Percentiles rank a stretch among this genome's conserved stretches.
phyloP scores from a whole-genome alignment of 2,888 invertebrate genomes.

The Parapristionchus giblindavisi region DNA sequence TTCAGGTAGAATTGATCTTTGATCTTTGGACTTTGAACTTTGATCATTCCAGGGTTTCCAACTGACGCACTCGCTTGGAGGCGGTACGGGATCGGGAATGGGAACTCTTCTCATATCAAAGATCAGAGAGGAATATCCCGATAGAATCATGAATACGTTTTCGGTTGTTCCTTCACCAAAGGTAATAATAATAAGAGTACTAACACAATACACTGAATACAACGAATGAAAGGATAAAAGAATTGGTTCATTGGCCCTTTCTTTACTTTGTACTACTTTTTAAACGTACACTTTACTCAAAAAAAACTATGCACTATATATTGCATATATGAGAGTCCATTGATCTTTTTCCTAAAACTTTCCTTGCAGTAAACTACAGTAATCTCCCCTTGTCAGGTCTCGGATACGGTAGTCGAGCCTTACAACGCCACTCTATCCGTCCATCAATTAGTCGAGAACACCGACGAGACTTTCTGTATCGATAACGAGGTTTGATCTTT shows the following conservation, averaged over 20 bases:
- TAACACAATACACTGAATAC: no score
- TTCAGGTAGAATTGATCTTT: constrained; percentile 72
- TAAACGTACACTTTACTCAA: no score
- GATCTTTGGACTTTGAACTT: no score
- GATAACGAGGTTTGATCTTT: constrained; percentile 70
- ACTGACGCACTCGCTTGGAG: constrained; percentile 83
- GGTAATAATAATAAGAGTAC: no score
- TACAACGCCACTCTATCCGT: constrained; percentile 73
- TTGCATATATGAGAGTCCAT: no score
- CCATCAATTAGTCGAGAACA: constrained; percentile 69
- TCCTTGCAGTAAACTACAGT: background rate
- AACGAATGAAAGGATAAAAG: no score
- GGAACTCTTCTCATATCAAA: constrained; percentile 90
- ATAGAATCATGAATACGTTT: constrained; percentile 96
- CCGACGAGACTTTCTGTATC: constrained; percentile 70
- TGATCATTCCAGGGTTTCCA: constrained; percentile 83
- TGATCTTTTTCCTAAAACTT: no score
- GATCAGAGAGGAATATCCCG: constrained; percentile 94
- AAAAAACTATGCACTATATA: no score
- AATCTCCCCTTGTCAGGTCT: constrained; percentile 69
- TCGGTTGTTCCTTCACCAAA: constrained; percentile 88
- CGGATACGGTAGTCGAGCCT: constrained; percentile 77
- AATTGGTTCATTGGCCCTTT: no score
- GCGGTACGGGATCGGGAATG: constrained; percentile 88
- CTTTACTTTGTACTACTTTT: no score